Base-by-base conservation (phyloP, 64 coral and sea anemone species). In the Porites lutea region DNA sequence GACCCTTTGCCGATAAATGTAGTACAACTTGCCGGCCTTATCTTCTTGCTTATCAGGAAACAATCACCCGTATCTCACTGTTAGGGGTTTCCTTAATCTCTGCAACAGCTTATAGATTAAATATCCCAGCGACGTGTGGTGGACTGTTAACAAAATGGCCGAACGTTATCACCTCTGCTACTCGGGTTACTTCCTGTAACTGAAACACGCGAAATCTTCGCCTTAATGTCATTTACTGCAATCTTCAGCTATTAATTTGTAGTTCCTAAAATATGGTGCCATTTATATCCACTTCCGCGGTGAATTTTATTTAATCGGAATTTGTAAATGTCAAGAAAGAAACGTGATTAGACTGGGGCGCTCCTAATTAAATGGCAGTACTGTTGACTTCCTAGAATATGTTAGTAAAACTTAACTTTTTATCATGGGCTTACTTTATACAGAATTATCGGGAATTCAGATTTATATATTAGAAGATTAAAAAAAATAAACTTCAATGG, bases 121-220 rank as follows among this genome's bases (percentile, higher is more conserved):
- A 84, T 84, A 84, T 69, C 62, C 4, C 49, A 68, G 65, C 81
- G 16, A 45, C 62, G 63, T 68, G 81, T 65, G 81, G 81, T 65
- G 81, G 67, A 84, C 69, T 83, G 81, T 83, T 65, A 84, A 84
- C 45, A 63, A 84, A 84, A 84, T 84, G 59, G 43, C 46, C 63
- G 5, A 84, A 84, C 81, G 81, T 84, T 84, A 84, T 84, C 81
- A 60, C 81, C 45, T 84, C 52, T 68, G 48, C 63, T 9, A 21
- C 81, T 84, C 81, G 61, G 14, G 19, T 84, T 84, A 68, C 62
- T 84, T 84, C 81, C 81, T 84, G 63, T 22, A 84, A 69, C 20
- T 9, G 13, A 48, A 11, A 8, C 78, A 37, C 27, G 63, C 78
- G 63, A 65, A 84, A 84, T 3, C 48, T 84, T 18, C 48, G 22